Evolutionary conservation across 1,140 invertebrate species (phyloP).

Genomic region (Neodiprion virginianus): DNA sequence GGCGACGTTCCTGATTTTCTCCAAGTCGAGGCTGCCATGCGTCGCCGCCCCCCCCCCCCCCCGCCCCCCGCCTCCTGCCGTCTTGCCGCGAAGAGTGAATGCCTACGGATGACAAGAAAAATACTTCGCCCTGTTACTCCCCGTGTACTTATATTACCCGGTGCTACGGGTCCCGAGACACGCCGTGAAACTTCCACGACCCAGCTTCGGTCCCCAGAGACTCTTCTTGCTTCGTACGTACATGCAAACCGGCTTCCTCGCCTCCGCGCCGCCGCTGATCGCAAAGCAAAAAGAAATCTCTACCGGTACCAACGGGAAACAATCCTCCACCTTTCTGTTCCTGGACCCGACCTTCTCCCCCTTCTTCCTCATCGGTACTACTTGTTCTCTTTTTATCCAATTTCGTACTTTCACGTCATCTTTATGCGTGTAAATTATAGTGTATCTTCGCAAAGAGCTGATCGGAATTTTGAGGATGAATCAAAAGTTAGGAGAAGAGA

Average conservation of each 20-base stretch:
- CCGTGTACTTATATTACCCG: not conserved
- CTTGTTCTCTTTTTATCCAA: no score
- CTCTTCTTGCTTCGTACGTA: not conserved
- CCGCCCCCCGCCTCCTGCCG: not conserved
- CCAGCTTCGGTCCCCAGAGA: no score
- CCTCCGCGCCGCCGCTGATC: not conserved
- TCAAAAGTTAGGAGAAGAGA: no score
- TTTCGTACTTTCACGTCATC: no score
- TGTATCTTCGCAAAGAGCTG: no score
- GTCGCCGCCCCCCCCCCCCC: not conserved
- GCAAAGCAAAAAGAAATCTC: not conserved
- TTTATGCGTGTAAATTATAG: no score
- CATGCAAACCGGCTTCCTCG: slow-evolving; percentile 2
- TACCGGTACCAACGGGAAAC: not conserved
- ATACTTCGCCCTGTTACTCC: not conserved
- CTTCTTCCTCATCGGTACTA: no score
- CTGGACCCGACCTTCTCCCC: no score
- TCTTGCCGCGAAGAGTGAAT: not conserved
- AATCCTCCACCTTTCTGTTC: not conserved
- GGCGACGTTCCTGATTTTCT: not conserved
- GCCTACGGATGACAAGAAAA: not conserved
- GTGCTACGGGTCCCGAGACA: not conserved
- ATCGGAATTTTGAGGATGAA: no score
- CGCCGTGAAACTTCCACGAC: not conserved
- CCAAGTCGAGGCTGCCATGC: not conserved